Evolutionary conservation across 2,113 vertebrate species (phyloP), one percentile per base, ranked within the genome.

Genomic region (Sphaerodactylus townsendi): DNA sequence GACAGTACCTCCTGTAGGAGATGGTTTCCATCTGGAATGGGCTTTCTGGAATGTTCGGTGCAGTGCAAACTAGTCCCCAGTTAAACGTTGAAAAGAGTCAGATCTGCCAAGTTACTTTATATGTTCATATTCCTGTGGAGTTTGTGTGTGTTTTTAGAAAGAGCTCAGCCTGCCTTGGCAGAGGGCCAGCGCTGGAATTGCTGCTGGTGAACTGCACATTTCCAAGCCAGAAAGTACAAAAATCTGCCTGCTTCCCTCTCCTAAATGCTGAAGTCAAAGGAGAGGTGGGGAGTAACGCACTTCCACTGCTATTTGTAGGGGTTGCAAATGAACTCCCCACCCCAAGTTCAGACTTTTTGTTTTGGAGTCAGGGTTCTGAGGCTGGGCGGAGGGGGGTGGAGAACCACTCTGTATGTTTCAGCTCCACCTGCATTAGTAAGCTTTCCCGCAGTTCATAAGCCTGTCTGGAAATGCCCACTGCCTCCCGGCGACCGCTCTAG

Each of bases 91-190:
- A 65, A 89, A 91, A 85, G 89, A 84, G 88, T 91, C 91, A 92
- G 91, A 87, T 87, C 30, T 77, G 72, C 68, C 88, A 88, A 88
- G 82, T 89, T 91, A 87, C 7, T 89, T 93, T 89, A 85, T 92
- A 91, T 91, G 87, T 91, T 88, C 92, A 91, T 93, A 91, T 90
- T 90, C 88, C 77, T 84, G 82, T 90, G 82, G 82, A 84, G 89
- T 86, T 91, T 92, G 92, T 90, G 88, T 93, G 93, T 92, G 93
- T 92, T 92, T 93, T 92, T 62, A 88, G n/a, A 91, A 91, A 93
- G 88, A 59, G 46, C 92, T 87, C 91, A 37, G 87, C 87, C 90
- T 90, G 86, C 59, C 73, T 81, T 92, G 92, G 92, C 91, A 81
- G 50, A 39, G 25, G 0, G 92, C 92, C 93, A 93, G 86, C 23